phyloP scores from a whole-genome alignment of 2,797 vertebrate genomes.

The Jordanella pulchra region DNA sequence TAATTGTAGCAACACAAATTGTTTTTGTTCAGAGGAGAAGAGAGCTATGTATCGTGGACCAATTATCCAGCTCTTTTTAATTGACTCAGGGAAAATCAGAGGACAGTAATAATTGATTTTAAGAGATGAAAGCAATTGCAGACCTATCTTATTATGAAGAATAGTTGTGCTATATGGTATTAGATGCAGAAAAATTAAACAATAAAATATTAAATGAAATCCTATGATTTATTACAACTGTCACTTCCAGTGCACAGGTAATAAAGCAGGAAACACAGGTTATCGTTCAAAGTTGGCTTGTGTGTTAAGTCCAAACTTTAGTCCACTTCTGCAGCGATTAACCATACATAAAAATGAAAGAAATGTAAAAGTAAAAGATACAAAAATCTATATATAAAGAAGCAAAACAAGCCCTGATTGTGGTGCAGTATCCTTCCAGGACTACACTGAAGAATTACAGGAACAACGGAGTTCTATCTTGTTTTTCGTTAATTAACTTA shows the following conservation, averaged over 20 bases:
- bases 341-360: no score
- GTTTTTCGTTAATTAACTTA: not conserved
- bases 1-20: slow-evolving; percentile 9
- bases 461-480: not conserved
- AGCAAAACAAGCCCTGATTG: not conserved
- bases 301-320: no score
- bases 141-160: not conserved
- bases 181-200: no score
- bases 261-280: not conserved
- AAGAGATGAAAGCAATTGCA: slow-evolving; percentile 8
- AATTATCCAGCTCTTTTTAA: slow-evolving; percentile 56
- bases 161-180: no score
- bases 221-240: not conserved
- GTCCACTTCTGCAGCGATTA: no score
- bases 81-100: slow-evolving; percentile 27
- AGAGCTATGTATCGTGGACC: slow-evolving; percentile 35
- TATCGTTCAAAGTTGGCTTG: not conserved
- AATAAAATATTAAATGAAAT: not conserved
- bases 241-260: not conserved
- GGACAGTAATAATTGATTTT: slow-evolving; percentile 8
- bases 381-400: not conserved
- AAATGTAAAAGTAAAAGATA: not conserved
- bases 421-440: not conserved
- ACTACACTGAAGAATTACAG: not conserved
- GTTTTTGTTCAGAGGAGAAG: slow-evolving; percentile 30